Conservation (phyloP, 2,113 vertebrate species). For the Lethenteron camtschaticum region DNA sequence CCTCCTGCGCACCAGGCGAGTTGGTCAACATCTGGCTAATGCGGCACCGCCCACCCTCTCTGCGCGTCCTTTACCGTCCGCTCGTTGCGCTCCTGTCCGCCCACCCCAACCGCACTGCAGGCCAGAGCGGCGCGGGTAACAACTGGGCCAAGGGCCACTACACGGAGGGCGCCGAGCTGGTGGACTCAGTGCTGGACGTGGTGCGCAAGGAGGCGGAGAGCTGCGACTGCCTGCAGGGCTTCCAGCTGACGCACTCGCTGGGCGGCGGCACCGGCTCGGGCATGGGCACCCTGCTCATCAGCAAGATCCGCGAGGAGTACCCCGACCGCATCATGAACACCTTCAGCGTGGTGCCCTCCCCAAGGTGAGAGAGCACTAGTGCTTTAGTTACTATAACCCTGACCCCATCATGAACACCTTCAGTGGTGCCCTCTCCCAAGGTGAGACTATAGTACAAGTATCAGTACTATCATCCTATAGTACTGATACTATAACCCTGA, state of each 20-base stretch:
- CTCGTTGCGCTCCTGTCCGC: too few species aligned
- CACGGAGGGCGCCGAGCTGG: constrained; percentile 40
- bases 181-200: constrained; percentile 36
- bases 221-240: constrained; percentile 41
- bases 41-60: too few species aligned
- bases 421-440: constrained; percentile 39
- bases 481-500: too few species aligned
- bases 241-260: constrained; percentile 41
- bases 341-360: constrained; percentile 40
- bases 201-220: constrained; percentile 39
- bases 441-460: too few species aligned
- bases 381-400: constrained; percentile 14
- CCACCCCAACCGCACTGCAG: constrained; percentile 12
- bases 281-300: constrained; percentile 43
- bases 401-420: constrained; percentile 50
- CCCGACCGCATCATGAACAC: constrained; percentile 48
- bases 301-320: constrained; percentile 44
- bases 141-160: constrained; percentile 48
- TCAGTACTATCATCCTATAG: too few species aligned
- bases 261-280: constrained; percentile 35
- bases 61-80: too few species aligned
- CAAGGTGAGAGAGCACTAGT: constrained; percentile 18
- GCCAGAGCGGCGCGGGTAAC: constrained; percentile 41
- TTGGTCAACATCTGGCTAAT: too few species aligned
- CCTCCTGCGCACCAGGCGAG: too few species aligned